phyloP scores from a whole-genome alignment of 2,888 invertebrate species.

The Neoascia interrupta region DNA sequence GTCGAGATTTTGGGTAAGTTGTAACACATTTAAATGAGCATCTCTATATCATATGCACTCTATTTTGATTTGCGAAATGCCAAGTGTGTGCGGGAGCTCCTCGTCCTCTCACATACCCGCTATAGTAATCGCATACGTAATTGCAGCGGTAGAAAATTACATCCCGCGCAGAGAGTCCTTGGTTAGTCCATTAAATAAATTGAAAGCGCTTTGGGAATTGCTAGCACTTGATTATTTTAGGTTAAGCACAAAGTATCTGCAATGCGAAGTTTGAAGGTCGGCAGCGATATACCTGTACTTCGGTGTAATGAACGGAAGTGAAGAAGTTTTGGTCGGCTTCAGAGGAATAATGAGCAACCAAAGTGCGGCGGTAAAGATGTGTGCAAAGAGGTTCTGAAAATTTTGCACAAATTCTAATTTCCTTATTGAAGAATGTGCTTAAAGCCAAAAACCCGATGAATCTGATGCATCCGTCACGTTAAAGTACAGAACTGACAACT shows the following conservation, averaged over 20 bases:
- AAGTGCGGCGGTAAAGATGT: conserved; percentile 6
- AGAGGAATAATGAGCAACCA: conserved; percentile 53
- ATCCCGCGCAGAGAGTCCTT: conserved; percentile 53
- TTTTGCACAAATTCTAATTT: conserved; percentile 33
- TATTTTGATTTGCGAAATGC: conserved; percentile 19
- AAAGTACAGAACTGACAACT: no score
- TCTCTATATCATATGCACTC: neutral
- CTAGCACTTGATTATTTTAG: conserved; percentile 53
- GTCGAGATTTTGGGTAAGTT: conserved; percentile 85
- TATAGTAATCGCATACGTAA: conserved; percentile 11
- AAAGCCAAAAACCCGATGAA: no score
- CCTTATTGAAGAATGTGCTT: no score
- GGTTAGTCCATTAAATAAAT: conserved; percentile 67
- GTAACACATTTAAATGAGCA: conserved; percentile 32
- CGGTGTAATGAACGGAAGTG: conserved; percentile 38
- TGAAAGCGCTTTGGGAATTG: conserved; percentile 47
- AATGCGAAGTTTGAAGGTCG: conserved; percentile 47
- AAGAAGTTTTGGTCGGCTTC: conserved; percentile 56
- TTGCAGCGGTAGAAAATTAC: conserved; percentile 42
- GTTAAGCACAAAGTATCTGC: conserved; percentile 46
- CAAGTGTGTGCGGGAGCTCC: neutral
- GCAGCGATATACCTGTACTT: no score
- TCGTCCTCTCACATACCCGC: no score
- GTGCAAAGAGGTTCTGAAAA: neutral
- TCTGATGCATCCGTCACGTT: no score